These are phyloP conservation scores for Orthonychiurus folsomi DNA, from an alignment of 2,888 invertebrate genomes.

Conservation along the genomic window DNA sequence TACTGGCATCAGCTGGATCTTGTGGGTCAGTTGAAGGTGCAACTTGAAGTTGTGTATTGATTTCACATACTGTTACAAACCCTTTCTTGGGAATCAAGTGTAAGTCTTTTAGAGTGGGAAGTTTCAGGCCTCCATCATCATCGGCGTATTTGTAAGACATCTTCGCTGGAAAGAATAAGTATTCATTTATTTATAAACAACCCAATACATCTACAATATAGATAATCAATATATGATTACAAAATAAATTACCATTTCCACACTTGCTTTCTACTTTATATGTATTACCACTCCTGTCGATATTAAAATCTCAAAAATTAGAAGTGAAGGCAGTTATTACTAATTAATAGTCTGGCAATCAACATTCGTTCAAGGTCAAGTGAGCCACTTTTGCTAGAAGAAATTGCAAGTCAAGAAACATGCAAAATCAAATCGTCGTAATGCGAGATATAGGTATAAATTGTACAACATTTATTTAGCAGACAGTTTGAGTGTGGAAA, in stretches of 20 bases:
- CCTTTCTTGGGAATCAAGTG: conserved; percentile 18
- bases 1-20: conserved; percentile 13
- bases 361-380: too few relatives aligned
- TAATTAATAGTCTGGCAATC: too few relatives aligned
- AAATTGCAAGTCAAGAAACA: too few relatives aligned
- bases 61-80: conserved; percentile 22
- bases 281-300: too few relatives aligned
- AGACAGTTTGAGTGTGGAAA: conserved; percentile 28
- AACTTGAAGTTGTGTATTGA: conserved; percentile 27
- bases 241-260: too few relatives aligned
- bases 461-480: conserved; percentile 14
- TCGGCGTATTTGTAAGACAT: neutral
- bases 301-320: too few relatives aligned
- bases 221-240: too few relatives aligned
- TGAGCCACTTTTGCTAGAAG: too few relatives aligned
- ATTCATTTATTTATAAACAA: conserved; percentile 4
- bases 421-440: too few relatives aligned
- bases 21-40: conserved; percentile 12
- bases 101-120: conserved; percentile 17
- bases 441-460: too few relatives aligned
- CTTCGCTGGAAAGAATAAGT: neutral
- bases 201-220: too few relatives aligned
- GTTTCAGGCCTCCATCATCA: neutral
- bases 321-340: conserved; percentile 2
- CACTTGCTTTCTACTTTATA: too few relatives aligned